A percentile compares a stretch with the other conserved stretches of the same genome.
Evolutionary conservation across 2,113 vertebrate genomes (phyloP).

Genomic region (Antechinus flavipes): DNA sequence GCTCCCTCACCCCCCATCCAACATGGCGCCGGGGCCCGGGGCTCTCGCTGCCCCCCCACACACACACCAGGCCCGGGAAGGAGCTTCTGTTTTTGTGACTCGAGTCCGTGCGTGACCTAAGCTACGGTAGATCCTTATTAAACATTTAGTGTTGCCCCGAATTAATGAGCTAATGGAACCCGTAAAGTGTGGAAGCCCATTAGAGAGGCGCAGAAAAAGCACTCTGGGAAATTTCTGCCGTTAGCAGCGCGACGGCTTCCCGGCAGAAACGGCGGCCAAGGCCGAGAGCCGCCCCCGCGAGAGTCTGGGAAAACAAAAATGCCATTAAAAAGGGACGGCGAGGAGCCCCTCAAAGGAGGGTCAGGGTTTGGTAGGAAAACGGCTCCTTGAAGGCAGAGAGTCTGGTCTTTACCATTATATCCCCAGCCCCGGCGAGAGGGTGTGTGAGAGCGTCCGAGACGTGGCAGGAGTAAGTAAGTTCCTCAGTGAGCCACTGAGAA

Average conservation of each 20-base stretch:
- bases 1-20: not conserved
- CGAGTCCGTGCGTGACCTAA: too few species aligned
- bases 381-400: not conserved
- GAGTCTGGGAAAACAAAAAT: too few species aligned
- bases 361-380: not conserved
- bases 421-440: not conserved
- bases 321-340: too few species aligned
- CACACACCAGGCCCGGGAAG: too few species aligned
- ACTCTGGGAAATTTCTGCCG: not conserved
- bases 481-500: not conserved
- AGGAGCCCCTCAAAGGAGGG: not conserved
- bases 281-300: too few species aligned
- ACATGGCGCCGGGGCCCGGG: not conserved
- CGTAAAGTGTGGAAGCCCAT: too few species aligned
- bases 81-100: not conserved
- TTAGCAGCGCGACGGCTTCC: not conserved
- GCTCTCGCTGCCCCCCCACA: too few species aligned
- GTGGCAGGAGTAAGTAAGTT: not conserved
- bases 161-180: too few species aligned
- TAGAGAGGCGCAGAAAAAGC: too few species aligned
- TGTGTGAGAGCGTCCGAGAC: not conserved
- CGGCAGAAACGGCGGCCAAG: not conserved
- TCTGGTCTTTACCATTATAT: fast-evolving
- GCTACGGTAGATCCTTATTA: not conserved
- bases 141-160: not conserved